These are phyloP conservation scores for Fringilla coelebs DNA, from an alignment of 2,797 vertebrate genomes.

Conservation along the genomic window DNA sequence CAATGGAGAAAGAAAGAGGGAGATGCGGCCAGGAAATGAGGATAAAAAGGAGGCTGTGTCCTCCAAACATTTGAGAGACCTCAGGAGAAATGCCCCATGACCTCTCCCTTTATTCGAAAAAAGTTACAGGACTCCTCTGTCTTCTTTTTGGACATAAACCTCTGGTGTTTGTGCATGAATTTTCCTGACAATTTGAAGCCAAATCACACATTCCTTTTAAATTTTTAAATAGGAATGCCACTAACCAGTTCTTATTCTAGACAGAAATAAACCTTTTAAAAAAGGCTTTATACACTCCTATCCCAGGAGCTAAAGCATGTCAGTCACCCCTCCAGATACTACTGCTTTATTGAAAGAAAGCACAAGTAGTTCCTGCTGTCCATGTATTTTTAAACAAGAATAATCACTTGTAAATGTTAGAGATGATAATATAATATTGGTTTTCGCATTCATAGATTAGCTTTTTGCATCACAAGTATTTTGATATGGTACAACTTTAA, in stretches of 20 bases:
- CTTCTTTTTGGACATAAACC: too few relatives aligned
- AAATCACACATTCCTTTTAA: neutral
- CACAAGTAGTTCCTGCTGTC: neutral
- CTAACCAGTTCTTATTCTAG: neutral
- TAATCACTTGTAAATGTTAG: neutral
- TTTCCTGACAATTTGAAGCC: neutral
- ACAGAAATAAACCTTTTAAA: neutral
- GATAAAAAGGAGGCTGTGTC: too few relatives aligned
- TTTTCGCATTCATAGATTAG: neutral
- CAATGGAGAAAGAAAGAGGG: too few relatives aligned
- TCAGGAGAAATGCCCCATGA: too few relatives aligned
- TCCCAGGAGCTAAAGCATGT: neutral
- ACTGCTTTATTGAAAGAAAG: neutral
- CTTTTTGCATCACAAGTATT: neutral
- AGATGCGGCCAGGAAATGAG: too few relatives aligned
- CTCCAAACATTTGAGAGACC: too few relatives aligned
- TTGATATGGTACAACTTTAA: neutral
- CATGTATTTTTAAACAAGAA: neutral
- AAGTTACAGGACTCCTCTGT: too few relatives aligned
- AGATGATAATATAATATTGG: neutral
- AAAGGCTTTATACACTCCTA: neutral
- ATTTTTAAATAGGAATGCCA: neutral
- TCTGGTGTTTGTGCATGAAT: neutral
- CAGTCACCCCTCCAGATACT: neutral
- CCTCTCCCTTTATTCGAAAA: too few relatives aligned